Conservation (phyloP, 1,140 invertebrate genomes). For the Centruroides sculpturatus region DNA sequence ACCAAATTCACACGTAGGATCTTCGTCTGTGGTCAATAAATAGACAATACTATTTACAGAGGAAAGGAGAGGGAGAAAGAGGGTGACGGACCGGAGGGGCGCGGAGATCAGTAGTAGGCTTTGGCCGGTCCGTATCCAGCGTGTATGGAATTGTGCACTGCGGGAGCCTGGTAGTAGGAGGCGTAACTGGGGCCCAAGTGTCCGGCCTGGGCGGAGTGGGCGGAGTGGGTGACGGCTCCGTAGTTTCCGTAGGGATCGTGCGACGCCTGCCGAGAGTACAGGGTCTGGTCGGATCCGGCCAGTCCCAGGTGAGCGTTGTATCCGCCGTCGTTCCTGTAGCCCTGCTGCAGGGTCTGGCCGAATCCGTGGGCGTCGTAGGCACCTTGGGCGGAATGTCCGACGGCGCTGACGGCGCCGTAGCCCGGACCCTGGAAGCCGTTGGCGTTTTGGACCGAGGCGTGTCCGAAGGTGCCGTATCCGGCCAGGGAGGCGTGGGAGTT, state of each 20-base stretch:
- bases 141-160: too few relatives aligned
- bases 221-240: conserved; percentile 8
- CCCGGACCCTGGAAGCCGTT: conserved; percentile 9
- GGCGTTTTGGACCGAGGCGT: neutral
- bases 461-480: neutral
- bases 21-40: too few relatives aligned
- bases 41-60: too few relatives aligned
- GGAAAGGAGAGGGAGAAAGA: too few relatives aligned
- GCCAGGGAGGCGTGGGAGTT: conserved; percentile 4
- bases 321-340: conserved; percentile 6
- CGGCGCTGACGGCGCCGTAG: conserved; percentile 7
- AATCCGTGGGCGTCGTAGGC: conserved; percentile 8
- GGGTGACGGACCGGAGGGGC: too few relatives aligned
- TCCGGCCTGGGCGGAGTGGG: conserved; percentile 4
- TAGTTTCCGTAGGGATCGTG: conserved; percentile 14
- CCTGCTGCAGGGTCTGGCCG: conserved; percentile 1
- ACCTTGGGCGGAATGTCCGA: neutral
- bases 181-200: conserved; percentile 25
- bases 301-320: conserved; percentile 7
- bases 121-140: too few relatives aligned
- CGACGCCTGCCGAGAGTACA: conserved; percentile 9
- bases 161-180: too few relatives aligned
- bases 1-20: too few relatives aligned
- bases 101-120: too few relatives aligned
- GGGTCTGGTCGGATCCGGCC: conserved; percentile 4